Conservation (phyloP, 2,888 invertebrate genomes). For the Apeira syringaria region DNA sequence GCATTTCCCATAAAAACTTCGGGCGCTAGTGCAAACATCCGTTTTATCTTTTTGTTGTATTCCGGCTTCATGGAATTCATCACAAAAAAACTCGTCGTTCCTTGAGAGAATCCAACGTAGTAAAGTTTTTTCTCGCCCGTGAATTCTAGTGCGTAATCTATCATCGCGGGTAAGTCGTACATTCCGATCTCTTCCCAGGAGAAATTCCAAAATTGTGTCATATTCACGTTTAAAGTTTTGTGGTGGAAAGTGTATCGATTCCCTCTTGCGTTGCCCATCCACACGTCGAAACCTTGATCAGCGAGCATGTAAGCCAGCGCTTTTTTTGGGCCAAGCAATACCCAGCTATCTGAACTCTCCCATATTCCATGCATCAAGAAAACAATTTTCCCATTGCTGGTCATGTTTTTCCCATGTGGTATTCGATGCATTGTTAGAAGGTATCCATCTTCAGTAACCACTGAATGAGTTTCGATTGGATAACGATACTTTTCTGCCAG, state of each 20-base stretch:
- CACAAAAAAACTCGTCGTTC: conserved; percentile 84
- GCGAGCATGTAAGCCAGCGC: conserved; percentile 85
- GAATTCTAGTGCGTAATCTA: conserved; percentile 82
- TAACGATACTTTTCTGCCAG: conserved; percentile 52
- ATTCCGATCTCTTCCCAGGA: conserved; percentile 90
- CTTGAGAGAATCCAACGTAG: conserved; percentile 89
- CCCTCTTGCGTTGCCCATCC: conserved; percentile 93
- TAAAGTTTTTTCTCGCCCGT: conserved; percentile 80
- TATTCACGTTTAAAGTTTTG: conserved; percentile 37
- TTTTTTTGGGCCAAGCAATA: conserved; percentile 84
- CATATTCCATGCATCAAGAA: conserved; percentile 92
- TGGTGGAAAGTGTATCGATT: conserved; percentile 78
- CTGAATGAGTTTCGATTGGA: conserved; percentile 51
- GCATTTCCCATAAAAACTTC: conserved; percentile 34
- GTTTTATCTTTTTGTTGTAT: conserved; percentile 80
- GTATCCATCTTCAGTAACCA: conserved; percentile 60
- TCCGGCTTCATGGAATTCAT: conserved; percentile 79
- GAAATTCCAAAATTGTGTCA: conserved; percentile 62
- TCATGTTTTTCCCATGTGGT: conserved; percentile 29
- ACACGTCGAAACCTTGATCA: conserved; percentile 88
- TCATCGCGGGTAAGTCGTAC: conserved; percentile 88
- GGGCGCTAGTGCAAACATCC: conserved; percentile 84
- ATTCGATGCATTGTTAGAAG: conserved; percentile 59
- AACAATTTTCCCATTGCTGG: conserved; percentile 61
- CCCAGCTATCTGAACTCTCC: conserved; percentile 54